A percentile compares a stretch with the other conserved stretches of the same genome.
phyloP scores from a whole-genome alignment of 2,113 vertebrate species.

The Solea solea region DNA sequence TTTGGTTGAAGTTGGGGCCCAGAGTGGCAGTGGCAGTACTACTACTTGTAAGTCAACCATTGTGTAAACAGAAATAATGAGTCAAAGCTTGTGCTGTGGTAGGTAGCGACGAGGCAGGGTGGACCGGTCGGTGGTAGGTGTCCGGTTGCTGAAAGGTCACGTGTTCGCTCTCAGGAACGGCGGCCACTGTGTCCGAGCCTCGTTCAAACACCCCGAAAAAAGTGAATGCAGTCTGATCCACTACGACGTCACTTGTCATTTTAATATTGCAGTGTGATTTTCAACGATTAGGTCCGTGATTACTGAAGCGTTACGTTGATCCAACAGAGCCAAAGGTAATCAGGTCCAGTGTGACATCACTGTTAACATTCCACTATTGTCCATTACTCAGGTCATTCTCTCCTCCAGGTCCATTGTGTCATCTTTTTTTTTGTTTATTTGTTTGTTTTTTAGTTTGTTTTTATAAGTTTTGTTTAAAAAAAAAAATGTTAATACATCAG shows the following conservation, averaged over 20 bases:
- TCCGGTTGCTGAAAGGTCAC: constrained; percentile 30
- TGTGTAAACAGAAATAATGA: constrained; percentile 39
- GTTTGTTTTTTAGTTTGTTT: constrained; percentile 8
- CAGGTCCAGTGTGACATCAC: constrained; percentile 38
- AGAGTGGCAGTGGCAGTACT: constrained; percentile 54
- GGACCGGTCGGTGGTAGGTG: constrained; percentile 23
- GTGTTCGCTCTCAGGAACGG: constrained; percentile 24
- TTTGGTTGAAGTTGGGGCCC: constrained; percentile 54
- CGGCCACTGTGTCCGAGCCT: constrained; percentile 1
- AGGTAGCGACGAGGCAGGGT: constrained; percentile 29
- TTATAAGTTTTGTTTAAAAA: constrained; percentile 13
- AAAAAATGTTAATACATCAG: constrained; percentile 34
- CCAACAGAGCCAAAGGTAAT: constrained; percentile 32
- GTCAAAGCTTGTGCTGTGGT: constrained; percentile 60
- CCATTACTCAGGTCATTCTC: constrained; percentile 6
- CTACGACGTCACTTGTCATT: constrained; percentile 34
- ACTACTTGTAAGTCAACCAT: constrained; percentile 17
- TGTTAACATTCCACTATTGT: constrained; percentile 39
- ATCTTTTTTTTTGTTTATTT: constrained; percentile 6
- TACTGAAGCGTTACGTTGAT: constrained; percentile 35
- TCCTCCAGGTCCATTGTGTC: constrained; percentile 21
- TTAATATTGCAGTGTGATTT: constrained; percentile 44
- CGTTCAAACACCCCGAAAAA: constrained; percentile 23
- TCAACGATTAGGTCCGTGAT: constrained; percentile 23
- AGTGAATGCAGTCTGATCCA: constrained; percentile 18